Evolutionary conservation across 2,113 vertebrate genomes (phyloP), one percentile per base, ranked within the genome.

Genomic region (Rhynchopsitta pachyrhyncha): DNA sequence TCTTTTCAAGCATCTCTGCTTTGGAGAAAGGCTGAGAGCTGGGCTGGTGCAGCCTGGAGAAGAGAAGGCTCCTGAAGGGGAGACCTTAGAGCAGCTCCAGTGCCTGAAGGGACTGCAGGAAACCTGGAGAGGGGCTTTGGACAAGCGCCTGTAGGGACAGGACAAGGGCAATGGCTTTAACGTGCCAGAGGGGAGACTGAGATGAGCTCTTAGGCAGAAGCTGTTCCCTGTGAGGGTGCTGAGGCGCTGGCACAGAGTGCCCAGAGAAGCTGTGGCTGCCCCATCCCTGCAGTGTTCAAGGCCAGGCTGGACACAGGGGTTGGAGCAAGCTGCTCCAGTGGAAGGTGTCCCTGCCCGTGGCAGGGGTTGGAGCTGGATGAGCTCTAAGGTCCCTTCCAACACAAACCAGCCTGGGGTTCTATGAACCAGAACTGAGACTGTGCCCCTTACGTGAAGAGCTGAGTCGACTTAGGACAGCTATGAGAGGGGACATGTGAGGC

Each of bases 381-480:
- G 55, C 55, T 59, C 13, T 23, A 15, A 7, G 33, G 33, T 59
- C 33, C 52, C 33, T 59, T 59, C 55, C 33, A n/a, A 13, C 9
- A 4, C 33, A 59, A 23, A 6, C 33, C 55, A n/a, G 33, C 0
- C 33, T 59, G 55, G 33, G 20, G n/a, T 59, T 35, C 57, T 14
- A n/a, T 10, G 9, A 76, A 46, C 44, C 64, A 33, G 44, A 78
- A 24, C 2, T 0, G 59, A 63, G 24, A 13, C 24, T 24, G 41
- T 57, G 71, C 9, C 44, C 70, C 13, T 6, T 13, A 3, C 0
- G 14, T 28, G n/a, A 63, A 76, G 42, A 50, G 60, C 47, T 50
- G 71, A 53, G 41, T 8, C 0, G 0, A 15, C 19, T 16, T 23
- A 14, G 33, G 68, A 73, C 16, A 62, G 64, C 83, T 57, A 7